Percentiles rank a stretch among this genome's conserved stretches.
These are phyloP conservation scores for Tupiocoris notatus DNA, from an alignment of 2,888 invertebrate genomes.

Conservation along the genomic window DNA sequence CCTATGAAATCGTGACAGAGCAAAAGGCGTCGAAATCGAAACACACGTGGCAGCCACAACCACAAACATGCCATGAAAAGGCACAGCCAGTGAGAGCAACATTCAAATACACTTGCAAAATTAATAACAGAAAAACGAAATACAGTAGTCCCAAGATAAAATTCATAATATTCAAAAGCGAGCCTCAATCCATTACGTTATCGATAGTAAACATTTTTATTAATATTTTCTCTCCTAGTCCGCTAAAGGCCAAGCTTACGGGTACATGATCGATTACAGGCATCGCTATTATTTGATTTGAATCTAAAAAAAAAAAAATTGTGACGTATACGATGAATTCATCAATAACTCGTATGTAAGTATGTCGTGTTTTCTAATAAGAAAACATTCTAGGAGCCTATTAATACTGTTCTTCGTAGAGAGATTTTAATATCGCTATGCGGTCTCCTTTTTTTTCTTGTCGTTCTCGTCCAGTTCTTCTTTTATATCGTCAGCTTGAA, in stretches of 20 bases:
- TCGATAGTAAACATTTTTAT: not conserved
- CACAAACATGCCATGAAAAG: not conserved
- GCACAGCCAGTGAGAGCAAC: not conserved
- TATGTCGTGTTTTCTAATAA: not conserved
- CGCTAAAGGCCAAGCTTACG: not conserved
- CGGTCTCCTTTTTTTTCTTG: slow-evolving; percentile 15
- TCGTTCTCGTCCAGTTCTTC: slow-evolving; percentile 12
- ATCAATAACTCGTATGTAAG: too few species aligned
- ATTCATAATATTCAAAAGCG: not conserved
- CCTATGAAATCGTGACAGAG: too few species aligned
- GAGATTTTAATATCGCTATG: slow-evolving; percentile 2
- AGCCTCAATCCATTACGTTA: not conserved
- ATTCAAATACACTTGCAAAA: too few species aligned
- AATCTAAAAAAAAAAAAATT: not conserved
- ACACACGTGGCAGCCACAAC: not conserved
- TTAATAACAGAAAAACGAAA: not conserved
- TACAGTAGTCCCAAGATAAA: not conserved
- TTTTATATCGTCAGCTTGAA: slow-evolving; percentile 11
- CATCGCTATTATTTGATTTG: not conserved
- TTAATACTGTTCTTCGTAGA: slow-evolving; percentile 25
- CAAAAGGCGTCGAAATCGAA: too few species aligned
- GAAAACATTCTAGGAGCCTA: slow-evolving; percentile 29
- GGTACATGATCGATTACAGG: not conserved
- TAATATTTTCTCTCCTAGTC: not conserved
- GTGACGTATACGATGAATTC: not conserved